These are phyloP conservation scores for Dynastes tityus DNA, from an alignment of 2,888 invertebrate species.

Conservation along the genomic window DNA sequence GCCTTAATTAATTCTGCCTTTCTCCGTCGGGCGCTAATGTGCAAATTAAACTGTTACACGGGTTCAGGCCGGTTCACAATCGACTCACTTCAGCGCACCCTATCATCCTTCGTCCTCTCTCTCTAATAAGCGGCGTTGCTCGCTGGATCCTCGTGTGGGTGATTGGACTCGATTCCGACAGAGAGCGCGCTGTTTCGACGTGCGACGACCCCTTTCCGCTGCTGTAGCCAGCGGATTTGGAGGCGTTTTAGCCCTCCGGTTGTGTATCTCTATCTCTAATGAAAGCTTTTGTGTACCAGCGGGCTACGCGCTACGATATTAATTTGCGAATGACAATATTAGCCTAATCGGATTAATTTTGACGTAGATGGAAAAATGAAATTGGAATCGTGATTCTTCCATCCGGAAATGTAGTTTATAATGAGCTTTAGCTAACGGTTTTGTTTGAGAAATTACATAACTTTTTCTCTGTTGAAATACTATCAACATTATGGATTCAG, in stretches of 20 bases:
- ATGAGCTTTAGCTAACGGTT: no score
- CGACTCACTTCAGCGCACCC: constrained; percentile 48
- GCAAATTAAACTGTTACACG: constrained; percentile 72
- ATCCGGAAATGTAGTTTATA: not conserved
- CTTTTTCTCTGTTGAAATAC: no score
- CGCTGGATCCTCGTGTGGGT: constrained; percentile 9
- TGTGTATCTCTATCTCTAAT: constrained; percentile 16
- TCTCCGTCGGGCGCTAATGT: constrained; percentile 71
- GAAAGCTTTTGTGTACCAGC: constrained; percentile 32
- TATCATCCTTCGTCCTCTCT: not conserved
- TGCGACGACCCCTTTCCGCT: not conserved
- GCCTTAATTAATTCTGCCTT: constrained; percentile 73
- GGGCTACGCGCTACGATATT: constrained; percentile 12
- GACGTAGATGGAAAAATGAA: constrained; percentile 8
- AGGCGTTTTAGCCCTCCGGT: constrained; percentile 14
- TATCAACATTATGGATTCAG: no score
- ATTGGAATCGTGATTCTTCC: not conserved
- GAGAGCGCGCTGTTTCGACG: constrained; percentile 12
- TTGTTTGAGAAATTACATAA: no score
- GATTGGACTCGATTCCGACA: constrained; percentile 16
- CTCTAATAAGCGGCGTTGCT: not conserved
- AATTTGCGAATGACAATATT: constrained; percentile 31
- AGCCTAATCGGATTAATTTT: constrained; percentile 16
- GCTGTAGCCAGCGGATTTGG: constrained; percentile 17
- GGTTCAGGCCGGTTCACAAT: constrained; percentile 66